Base-by-base conservation (phyloP, 2,888 invertebrate genomes). In the Tipula confusa region DNA sequence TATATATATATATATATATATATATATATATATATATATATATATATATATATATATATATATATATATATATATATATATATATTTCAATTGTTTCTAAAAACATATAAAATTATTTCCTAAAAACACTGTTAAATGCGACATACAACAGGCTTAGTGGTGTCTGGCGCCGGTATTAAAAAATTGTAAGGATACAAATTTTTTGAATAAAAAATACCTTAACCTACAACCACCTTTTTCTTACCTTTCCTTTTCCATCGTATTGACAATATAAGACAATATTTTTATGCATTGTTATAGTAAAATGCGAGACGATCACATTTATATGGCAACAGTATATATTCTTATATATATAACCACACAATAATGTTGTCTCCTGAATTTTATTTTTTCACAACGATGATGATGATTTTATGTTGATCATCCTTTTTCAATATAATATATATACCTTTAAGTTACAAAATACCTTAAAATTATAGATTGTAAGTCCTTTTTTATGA, bases 101-200 rank as follows among this genome's bases (percentile, higher is more conserved):
- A 64, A 64, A 64, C 64, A 18, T 24, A 64, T 64, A 64, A 64
- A 64, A 64, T 15, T 7, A 43, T 43, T 43, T 43, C 43, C 43
- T n/a, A n/a, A 43, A 36, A 36, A 36, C 9, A 36, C 36, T 36
- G 36, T 36, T n/a, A 43, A n/a, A 43, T 64, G 64, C 64, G 64
- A 64, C 64, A 64, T 64, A 24, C 24, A 64, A 64, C 64, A 64
- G 64, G 64, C 64, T 64, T 64, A 64, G 64, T 64, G 64, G 64
- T 64, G 64, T 64, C 64, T 64, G 64, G 64, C 64, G 64, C 64
- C 64, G 64, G 64, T 64, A 64, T 64, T 64, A 64, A 64, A 64
- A 64, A 24, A 24, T 6, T n/a, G 18, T 64, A 64, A 64, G 64
- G 64, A 64, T 64, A 64, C 64, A 64, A 24, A 24, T 64, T 64